phyloP scores from a whole-genome alignment of 2,797 vertebrate genomes.

The Eutrigla gurnardus region DNA sequence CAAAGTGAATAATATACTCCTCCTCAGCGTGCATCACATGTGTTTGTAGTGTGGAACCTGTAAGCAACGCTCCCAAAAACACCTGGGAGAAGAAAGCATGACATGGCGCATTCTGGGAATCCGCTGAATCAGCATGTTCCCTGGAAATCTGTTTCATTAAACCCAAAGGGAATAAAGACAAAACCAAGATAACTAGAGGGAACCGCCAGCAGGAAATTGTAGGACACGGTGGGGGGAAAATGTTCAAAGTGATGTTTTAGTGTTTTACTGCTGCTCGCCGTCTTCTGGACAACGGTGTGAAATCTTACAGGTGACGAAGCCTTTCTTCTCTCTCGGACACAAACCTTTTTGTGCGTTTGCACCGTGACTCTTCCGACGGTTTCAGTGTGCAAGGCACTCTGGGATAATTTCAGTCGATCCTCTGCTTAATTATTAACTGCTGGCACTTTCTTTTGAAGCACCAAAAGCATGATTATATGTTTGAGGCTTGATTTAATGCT shows the following conservation, averaged over 20 bases:
- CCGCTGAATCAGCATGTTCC: neutral
- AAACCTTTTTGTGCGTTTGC: constrained; percentile 31
- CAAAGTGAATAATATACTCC: constrained; percentile 2
- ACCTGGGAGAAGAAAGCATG: neutral
- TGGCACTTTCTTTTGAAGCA: constrained; percentile 62
- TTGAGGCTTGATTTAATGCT: constrained; percentile 57
- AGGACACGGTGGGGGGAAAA: constrained; percentile 16
- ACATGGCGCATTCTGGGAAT: constrained; percentile 9
- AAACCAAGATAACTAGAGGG: neutral
- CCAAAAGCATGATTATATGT: constrained; percentile 61
- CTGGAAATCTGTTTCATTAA: constrained; percentile 15
- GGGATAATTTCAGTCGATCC: constrained; percentile 51
- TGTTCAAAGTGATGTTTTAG: constrained; percentile 5
- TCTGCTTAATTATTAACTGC: constrained; percentile 67
- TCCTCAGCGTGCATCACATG: neutral
- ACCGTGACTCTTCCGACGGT: constrained; percentile 5
- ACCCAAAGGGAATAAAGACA: constrained; percentile 9
- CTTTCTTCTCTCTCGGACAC: neutral
- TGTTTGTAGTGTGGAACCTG: neutral
- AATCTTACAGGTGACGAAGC: constrained; percentile 22
- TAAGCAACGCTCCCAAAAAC: neutral
- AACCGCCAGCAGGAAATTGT: constrained; percentile 2
- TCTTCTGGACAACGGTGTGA: constrained; percentile 15
- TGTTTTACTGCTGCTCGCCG: constrained; percentile 1
- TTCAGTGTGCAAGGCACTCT: constrained; percentile 21